Conservation (phyloP, 2,888 invertebrate genomes). For the Parapristionchus giblindavisi region DNA sequence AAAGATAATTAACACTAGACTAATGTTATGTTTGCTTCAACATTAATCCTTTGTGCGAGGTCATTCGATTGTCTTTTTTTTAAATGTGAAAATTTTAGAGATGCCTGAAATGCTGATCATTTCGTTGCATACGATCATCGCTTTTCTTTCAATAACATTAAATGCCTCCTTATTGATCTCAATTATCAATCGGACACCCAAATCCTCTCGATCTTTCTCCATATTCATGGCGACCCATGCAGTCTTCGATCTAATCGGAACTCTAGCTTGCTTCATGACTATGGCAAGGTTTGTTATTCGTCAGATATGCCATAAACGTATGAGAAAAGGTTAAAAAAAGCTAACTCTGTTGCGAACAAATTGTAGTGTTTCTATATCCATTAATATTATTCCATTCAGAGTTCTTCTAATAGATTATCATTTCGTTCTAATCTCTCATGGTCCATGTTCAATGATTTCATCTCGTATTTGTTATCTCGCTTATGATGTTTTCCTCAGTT, state of each 20-base stretch:
- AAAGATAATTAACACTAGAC: too few relatives aligned
- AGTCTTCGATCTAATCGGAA: neutral
- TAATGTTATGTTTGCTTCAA: too few relatives aligned
- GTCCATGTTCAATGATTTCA: conserved; percentile 2
- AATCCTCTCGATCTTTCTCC: neutral
- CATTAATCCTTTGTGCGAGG: too few relatives aligned
- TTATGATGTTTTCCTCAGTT: conserved; percentile 9
- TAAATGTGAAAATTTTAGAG: too few relatives aligned
- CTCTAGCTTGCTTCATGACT: neutral
- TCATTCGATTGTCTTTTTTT: too few relatives aligned
- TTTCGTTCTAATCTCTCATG: conserved; percentile 18
- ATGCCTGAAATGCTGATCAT: too few relatives aligned
- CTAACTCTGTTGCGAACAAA: neutral
- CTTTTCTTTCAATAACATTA: neutral
- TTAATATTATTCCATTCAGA: neutral
- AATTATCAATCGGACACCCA: neutral
- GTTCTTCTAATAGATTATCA: conserved; percentile 5
- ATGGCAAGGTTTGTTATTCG: neutral
- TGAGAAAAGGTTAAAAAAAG: neutral
- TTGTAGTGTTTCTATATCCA: neutral
- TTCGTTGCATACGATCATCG: neutral
- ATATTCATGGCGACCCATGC: conserved; percentile 3
- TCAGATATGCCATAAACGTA: neutral
- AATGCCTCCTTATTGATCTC: neutral
- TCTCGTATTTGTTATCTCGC: conserved; percentile 20